Base-by-base conservation (phyloP, 2,888 invertebrate genomes). In the Troides aeacus region DNA sequence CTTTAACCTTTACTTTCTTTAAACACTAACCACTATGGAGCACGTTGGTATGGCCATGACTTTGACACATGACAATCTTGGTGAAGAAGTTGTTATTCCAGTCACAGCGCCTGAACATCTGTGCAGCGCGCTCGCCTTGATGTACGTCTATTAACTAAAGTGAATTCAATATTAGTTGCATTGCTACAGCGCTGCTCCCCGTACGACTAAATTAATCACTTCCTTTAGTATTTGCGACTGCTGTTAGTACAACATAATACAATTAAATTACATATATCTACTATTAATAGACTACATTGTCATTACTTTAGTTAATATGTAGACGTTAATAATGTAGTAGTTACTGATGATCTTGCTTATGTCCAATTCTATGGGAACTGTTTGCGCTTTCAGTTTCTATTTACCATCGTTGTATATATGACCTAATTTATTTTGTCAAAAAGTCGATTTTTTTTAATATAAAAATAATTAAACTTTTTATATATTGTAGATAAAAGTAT, bases 21-120 rank as follows among this genome's bases (percentile, higher is more conserved):
- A 21, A 21, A 1, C 21, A 21, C 21, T 21, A n/a, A 53, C 53
- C 53, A 53, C 50, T 21, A 10, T 21, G 21, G 6, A 57, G 21
- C 57, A 57, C 23, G 36, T 36, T 30, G 10, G 8, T 18, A 60
- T 50, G 68, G 50, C 58, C 63, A 63, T 68, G 68, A 68, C 62
- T 68, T 63, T 68, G 59, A 62, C 61, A 66, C 15, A 57, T 66
- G 67, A 36, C 46, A 46, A 57, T n/a, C 17, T 21, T 18, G 36
- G 30, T 59, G 2, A 63, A 58, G 46, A 62, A 58, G 46, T 68
- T 59, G 50, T 50, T 68, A 68, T 68, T 59, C 63, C 57, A 63
- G 50, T 63, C 59, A 63, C 59, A 59, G 23, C 21, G 53, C 53
- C 50, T 68, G 68, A 64, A 64, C 68, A 68, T 68, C 68, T 68